Base-by-base conservation (phyloP, 2,888 invertebrate genomes). In the Dynastes maya region DNA sequence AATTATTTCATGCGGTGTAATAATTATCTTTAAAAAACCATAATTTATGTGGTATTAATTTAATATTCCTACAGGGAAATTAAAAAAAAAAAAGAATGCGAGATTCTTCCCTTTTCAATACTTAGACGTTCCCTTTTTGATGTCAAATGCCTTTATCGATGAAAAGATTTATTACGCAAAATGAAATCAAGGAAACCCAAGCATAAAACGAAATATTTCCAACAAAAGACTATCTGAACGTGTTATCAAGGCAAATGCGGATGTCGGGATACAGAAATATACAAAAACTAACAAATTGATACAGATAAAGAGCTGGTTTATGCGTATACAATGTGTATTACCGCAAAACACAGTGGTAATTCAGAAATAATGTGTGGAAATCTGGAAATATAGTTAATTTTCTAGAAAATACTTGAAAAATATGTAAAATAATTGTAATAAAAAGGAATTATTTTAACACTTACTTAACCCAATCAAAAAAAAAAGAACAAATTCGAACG, bases 261-360 rank as follows among this genome's bases (percentile, higher is more conserved):
- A 55, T 55, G 55, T 55, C n/a, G 55, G 55, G 8, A 55, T 55
- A 55, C 55, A 55, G 22, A 55, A 22, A 16, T 22, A 55, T 8
- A 53, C 2, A 53, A 53, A 53, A 53, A n/a, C 53, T 53, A 53
- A n/a, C n/a, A 53, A 55, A 16, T 22, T 55, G 55, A 55, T 55
- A 55, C 22, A 22, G 55, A 55, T 22, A 22, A 55, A 22, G 22
- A 22, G 9, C 22, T 22, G 16, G 13, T 55, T 13, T 2, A 13
- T 53, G 8, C 2, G 5, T 53, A 16, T 16, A 0, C 16, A 53
- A 53, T 53, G 22, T 55, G 13, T 1, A 16, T 16, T 55, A 16
- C 16, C 5, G n/a, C 16, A 16, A 16, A 5, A 16, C n/a, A 16
- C 16, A 22, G 2, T 1, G 8, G 8, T 9, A 8, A 22, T 22